A percentile compares a stretch with the other conserved stretches of the same genome.
Conservation (phyloP, 2,797 vertebrate species). For the Jordanella pulchra region DNA sequence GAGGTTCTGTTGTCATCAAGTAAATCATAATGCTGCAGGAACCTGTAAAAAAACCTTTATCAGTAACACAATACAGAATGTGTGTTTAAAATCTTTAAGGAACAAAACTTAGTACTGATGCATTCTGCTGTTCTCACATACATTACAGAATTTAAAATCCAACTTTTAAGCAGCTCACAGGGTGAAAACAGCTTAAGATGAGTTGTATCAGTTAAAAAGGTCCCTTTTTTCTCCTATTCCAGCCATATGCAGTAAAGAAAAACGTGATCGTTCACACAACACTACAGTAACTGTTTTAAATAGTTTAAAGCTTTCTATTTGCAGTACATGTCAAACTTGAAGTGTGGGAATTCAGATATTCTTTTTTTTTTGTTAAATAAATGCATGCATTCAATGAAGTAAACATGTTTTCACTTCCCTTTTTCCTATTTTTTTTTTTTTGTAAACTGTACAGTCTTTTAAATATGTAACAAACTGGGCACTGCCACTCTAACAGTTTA, state of each 20-base stretch:
- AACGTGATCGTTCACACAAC: conserved; percentile 38
- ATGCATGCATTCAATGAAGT: conserved; percentile 68
- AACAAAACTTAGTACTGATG: conserved; percentile 33
- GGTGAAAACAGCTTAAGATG: conserved; percentile 30
- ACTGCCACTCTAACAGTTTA: conserved; percentile 33
- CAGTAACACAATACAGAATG: neutral
- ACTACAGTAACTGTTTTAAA: conserved; percentile 26
- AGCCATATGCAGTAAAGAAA: conserved; percentile 11
- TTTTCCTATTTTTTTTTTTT: conserved; percentile 45
- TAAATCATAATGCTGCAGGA: conserved; percentile 12
- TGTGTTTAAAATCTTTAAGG: neutral
- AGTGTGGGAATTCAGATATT: conserved; percentile 37
- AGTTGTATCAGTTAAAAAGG: conserved; percentile 18
- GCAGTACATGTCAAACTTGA: conserved; percentile 34
- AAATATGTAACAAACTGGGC: conserved; percentile 59
- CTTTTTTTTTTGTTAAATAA: conserved; percentile 67
- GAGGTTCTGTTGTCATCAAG: conserved; percentile 32
- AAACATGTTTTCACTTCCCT: conserved; percentile 62
- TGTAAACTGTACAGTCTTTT: conserved; percentile 55
- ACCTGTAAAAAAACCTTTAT: conserved; percentile 6
- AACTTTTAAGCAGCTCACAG: conserved; percentile 10
- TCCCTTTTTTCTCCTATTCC: neutral
- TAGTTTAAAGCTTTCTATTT: conserved; percentile 61
- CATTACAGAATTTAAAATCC: conserved; percentile 23
- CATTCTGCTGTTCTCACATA: conserved; percentile 12